Evolutionary conservation across 2,888 invertebrate genomes (phyloP), one percentile per base, ranked within the genome.

Genomic region (Heliconius charithonia): DNA sequence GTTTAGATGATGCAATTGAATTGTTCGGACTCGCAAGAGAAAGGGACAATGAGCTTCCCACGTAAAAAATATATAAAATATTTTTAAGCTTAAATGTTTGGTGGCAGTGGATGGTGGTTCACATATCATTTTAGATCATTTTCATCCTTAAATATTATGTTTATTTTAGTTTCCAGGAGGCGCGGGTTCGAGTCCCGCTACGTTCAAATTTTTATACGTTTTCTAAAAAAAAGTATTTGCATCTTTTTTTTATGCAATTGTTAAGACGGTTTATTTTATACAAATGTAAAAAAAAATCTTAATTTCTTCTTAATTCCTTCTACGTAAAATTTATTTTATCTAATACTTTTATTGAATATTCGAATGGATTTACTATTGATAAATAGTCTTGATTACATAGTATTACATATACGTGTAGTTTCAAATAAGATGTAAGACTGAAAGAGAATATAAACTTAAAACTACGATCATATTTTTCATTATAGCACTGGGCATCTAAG

Each of bases 1-100:
- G 92, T 83, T 88, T 93, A 77, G 90, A 90, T 82, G 93, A 90
- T 86, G 90, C 90, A 78, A 86, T 92, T 82, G 85, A 85, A 83
- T 87, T 92, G 84, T 90, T 93, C 84, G 94, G 94, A 86, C 85
- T 93, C 78, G 86, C 87, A 75, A 87, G 83, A 84, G 83, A 85
- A 82, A 87, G 88, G 78, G 90, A 90, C 81, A 88, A 86, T 80
- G 89, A 91, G 84, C 83, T 90, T 83, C 90, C 91, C 84, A 92
- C 89, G 94, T 94, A 94, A 72, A 59, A 73, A 41, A 70, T 59
- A 74, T 59, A 74, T 71, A 72, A 77, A 81, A 67, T 82, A 77
- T 75, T 69, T 78, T 56, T 79, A 78, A 75, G 81, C 81, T 82
- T 79, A 70, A 45, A 70, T 63, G 56, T 76, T 69, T 81, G 74